phyloP scores from a whole-genome alignment of 1,140 invertebrate genomes.

The Nasonia giraulti region DNA sequence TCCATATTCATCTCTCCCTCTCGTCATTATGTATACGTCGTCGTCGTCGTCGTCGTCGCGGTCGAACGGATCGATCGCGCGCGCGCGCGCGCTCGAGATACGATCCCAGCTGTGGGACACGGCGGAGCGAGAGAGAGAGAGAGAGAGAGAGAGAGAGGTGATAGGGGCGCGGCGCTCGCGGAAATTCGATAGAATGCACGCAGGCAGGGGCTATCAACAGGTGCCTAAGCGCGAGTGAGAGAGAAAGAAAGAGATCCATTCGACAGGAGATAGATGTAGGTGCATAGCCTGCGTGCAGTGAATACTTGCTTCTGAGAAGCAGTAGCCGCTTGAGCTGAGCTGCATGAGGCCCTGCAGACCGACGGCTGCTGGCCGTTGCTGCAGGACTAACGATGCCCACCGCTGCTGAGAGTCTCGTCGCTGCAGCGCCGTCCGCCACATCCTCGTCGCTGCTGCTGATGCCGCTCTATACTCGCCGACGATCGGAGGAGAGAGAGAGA shows the following conservation, averaged over 20 bases:
- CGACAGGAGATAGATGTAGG: neutral
- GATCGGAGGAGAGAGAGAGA: no score
- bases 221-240: constrained; percentile 2
- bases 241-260: neutral
- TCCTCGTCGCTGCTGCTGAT: neutral
- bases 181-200: constrained; percentile 6
- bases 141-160: neutral
- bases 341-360: neutral
- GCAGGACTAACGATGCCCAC: neutral
- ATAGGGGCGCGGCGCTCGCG: constrained; percentile 14
- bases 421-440: neutral
- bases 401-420: neutral
- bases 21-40: neutral
- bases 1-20: neutral
- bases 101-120: neutral
- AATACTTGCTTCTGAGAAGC: constrained; percentile 38
- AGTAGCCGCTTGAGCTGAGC: neutral
- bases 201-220: constrained; percentile 23
- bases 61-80: neutral
- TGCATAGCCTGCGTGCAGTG: neutral
- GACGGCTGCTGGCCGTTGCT: neutral
- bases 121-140: neutral
- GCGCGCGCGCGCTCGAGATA: neutral
- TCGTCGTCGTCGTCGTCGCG: neutral
- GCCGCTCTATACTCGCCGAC: neutral